A percentile compares a stretch with the other conserved stretches of the same genome.
phyloP scores from a whole-genome alignment of 2,113 vertebrate species.

The Eurystomus gularis region DNA sequence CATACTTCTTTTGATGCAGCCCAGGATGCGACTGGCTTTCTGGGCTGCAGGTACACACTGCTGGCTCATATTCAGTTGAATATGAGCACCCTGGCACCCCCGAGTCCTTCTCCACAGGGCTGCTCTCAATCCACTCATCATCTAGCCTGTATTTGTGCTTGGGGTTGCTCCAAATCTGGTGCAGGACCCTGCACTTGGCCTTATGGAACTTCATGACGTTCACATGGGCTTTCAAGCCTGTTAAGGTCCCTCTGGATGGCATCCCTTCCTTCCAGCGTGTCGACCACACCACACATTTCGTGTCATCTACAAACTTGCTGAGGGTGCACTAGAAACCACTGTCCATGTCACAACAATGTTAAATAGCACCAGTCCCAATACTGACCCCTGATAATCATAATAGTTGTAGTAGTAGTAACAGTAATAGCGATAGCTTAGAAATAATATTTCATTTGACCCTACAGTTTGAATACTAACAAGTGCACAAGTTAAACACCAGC shows the following conservation, averaged over 20 bases:
- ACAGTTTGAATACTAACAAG: background rate
- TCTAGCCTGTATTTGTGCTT: too few species aligned
- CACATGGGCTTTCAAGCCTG: background rate
- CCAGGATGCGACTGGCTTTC: too few species aligned
- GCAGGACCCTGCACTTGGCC: too few species aligned
- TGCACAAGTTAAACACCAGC: background rate
- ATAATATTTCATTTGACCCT: background rate
- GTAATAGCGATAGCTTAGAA: background rate
- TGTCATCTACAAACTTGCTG: background rate
- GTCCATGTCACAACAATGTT: background rate
- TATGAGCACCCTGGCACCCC: too few species aligned
- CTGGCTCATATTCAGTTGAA: too few species aligned
- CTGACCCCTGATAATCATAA: background rate
- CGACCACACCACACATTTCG: background rate
- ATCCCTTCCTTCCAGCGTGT: background rate
- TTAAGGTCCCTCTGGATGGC: background rate
- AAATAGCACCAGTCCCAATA: background rate
- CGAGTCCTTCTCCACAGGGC: too few species aligned
- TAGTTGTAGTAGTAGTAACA: background rate
- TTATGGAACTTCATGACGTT: background rate
- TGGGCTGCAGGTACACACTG: too few species aligned
- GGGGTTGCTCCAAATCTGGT: too few species aligned
- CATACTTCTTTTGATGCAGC: background rate
- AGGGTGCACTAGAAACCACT: background rate
- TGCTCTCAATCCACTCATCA: too few species aligned